Evolutionary conservation across 2,113 vertebrate species (phyloP).

Genomic region (Girardinichthys multiradiatus): DNA sequence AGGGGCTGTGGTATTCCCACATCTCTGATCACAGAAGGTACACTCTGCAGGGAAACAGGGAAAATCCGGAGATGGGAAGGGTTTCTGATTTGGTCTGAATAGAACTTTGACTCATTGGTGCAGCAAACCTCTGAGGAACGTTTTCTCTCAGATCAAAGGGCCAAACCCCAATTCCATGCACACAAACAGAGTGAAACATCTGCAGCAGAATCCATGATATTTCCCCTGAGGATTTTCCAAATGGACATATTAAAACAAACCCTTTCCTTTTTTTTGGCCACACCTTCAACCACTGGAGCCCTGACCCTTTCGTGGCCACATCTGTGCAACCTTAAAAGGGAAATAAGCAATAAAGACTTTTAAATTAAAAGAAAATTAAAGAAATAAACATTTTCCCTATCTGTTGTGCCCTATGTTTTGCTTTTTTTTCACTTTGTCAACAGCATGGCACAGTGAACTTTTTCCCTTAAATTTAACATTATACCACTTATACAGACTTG

Average conservation of each 20-base stretch:
- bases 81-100: slow-evolving; percentile 40
- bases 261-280: slow-evolving; percentile 40
- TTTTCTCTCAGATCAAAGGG: slow-evolving; percentile 74
- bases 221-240: slow-evolving; percentile 60
- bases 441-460: background rate
- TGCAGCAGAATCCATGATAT: slow-evolving; percentile 61
- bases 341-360: slow-evolving; percentile 23
- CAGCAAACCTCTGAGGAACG: slow-evolving; percentile 62
- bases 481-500: too few species aligned
- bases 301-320: slow-evolving; percentile 57
- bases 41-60: slow-evolving; percentile 65
- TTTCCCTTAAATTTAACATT: too few species aligned
- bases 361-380: slow-evolving; percentile 38
- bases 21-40: slow-evolving; percentile 69
- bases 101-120: slow-evolving; percentile 26
- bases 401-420: background rate
- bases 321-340: slow-evolving; percentile 44
- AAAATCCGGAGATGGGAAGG: slow-evolving; percentile 58
- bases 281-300: slow-evolving; percentile 64
- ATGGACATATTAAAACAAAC: slow-evolving; percentile 70
- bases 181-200: slow-evolving; percentile 69
- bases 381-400: background rate
- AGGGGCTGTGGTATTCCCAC: slow-evolving; percentile 59
- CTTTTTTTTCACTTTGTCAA: too few species aligned
- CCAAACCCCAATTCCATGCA: slow-evolving; percentile 69